These are phyloP conservation scores for Cancer borealis DNA, from an alignment of 2,888 invertebrate genomes.

Conservation along the genomic window DNA sequence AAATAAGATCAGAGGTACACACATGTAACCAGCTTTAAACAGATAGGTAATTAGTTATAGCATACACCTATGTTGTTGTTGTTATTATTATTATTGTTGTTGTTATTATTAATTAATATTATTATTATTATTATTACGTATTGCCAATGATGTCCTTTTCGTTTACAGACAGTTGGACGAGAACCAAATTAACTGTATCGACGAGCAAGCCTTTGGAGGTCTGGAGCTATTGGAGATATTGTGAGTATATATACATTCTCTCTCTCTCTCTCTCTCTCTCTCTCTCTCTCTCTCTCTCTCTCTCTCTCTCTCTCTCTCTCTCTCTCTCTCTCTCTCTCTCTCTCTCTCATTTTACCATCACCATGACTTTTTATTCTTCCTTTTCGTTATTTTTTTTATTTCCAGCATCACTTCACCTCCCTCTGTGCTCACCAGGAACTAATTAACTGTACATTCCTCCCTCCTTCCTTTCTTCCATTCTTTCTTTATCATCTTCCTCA, in stretches of 20 bases:
- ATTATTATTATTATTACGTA: neutral
- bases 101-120: neutral
- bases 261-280: conserved; percentile 30
- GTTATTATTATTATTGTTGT: neutral
- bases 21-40: neutral
- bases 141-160: conserved; percentile 64
- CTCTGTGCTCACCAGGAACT: neutral
- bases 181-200: conserved; percentile 95
- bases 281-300: neutral
- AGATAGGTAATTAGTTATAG: neutral
- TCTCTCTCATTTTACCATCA: neutral
- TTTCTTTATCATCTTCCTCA: too few species aligned
- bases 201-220: conserved; percentile 92
- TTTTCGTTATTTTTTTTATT: neutral
- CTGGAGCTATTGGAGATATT: conserved; percentile 83
- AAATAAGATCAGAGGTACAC: neutral
- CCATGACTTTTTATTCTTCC: neutral
- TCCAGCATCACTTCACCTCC: neutral
- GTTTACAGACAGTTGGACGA: conserved; percentile 91
- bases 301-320: conserved; percentile 36
- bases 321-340: neutral
- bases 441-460: neutral
- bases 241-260: conserved; percentile 79
- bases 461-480: neutral
- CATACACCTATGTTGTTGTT: neutral